phyloP scores from a whole-genome alignment of 1,140 invertebrate genomes.

The Anthonomus grandis region DNA sequence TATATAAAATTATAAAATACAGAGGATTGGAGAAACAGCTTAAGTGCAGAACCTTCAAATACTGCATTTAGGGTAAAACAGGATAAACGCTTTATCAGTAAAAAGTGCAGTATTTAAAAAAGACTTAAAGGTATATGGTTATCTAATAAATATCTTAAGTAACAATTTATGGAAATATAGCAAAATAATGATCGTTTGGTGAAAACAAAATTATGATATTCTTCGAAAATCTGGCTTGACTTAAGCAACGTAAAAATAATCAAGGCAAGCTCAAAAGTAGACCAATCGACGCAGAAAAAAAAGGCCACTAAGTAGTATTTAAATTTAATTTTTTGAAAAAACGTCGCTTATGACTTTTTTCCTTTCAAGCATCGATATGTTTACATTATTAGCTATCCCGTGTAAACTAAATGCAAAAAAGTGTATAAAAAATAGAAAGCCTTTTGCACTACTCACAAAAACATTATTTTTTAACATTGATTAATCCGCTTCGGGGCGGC shows the following conservation, averaged over 20 bases:
- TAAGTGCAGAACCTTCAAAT: slow-evolving; percentile 2
- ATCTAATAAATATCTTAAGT: background rate
- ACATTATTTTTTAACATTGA: too few species aligned
- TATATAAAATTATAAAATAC: too few species aligned
- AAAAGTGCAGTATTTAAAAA: background rate
- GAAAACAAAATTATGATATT: slow-evolving; percentile 1
- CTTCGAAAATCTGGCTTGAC: background rate
- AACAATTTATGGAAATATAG: slow-evolving; percentile 2
- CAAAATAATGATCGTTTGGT: slow-evolving; percentile 6
- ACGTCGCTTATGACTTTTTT: slow-evolving; percentile 1
- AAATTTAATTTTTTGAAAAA: background rate
- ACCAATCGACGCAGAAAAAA: slow-evolving; percentile 7
- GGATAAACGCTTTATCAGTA: background rate
- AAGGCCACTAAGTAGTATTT: background rate
- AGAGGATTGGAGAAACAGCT: background rate
- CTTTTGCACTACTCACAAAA: too few species aligned
- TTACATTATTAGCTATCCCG: too few species aligned
- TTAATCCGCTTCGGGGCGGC: too few species aligned
- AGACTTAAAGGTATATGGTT: background rate
- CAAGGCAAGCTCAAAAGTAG: background rate
- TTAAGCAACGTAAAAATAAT: slow-evolving; percentile 5
- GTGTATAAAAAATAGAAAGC: too few species aligned
- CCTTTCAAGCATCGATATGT: slow-evolving; percentile 7
- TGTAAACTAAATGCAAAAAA: too few species aligned
- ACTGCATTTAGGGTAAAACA: background rate